Evolutionary conservation across 1,140 invertebrate species (phyloP).

Genomic region (Nixonia krombeini): DNA sequence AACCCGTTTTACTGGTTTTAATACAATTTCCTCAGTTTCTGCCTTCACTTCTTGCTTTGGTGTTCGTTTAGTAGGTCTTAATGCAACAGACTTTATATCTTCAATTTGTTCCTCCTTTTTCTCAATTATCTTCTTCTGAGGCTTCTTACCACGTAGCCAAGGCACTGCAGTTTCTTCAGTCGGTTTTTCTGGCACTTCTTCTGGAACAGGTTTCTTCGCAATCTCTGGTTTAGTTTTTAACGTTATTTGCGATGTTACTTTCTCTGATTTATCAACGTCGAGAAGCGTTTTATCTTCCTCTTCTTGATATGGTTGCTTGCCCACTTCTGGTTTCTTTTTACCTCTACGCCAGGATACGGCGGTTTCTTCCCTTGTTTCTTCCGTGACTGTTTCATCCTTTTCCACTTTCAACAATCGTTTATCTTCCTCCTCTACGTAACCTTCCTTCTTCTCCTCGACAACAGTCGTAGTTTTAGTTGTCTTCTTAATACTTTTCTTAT

Average conservation of each 20-base stretch:
- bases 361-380: conserved; percentile 26
- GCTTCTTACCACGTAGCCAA: conserved; percentile 64
- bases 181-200: conserved; percentile 58
- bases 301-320: conserved; percentile 2
- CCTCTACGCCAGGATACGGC: conserved; percentile 25
- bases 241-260: neutral
- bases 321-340: conserved; percentile 32
- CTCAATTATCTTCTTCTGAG: conserved; percentile 36
- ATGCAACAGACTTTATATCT: conserved; percentile 41
- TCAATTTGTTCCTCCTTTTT: no score
- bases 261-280: no score
- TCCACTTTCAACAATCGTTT: conserved; percentile 16
- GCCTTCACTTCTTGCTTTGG: conserved; percentile 44
- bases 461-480: conserved; percentile 20
- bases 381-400: conserved; percentile 19
- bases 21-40: conserved; percentile 4
- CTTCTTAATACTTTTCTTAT: conserved; percentile 17
- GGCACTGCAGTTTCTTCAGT: conserved; percentile 58
- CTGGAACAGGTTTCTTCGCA: no score
- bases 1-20: conserved; percentile 5
- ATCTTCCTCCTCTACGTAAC: conserved; percentile 30
- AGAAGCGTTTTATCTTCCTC: no score
- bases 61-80: conserved; percentile 60
- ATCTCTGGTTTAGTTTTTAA: neutral
- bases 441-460: conserved; percentile 18